Evolutionary conservation across 2,797 vertebrate species (phyloP).

Genomic region (Moxostoma hubbsi): DNA sequence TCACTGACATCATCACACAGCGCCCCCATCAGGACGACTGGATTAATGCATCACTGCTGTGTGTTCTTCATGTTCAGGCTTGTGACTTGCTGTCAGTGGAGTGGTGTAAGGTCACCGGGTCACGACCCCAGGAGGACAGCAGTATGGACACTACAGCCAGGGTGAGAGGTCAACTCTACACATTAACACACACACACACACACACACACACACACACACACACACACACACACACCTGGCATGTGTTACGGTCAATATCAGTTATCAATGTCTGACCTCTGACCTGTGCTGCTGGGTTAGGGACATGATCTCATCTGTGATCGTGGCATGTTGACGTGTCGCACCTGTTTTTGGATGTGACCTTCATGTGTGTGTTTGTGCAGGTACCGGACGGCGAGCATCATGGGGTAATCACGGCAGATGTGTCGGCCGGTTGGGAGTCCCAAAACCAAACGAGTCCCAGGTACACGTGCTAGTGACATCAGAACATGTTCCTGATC

Average conservation of each 20-base stretch:
- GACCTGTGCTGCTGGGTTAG: constrained; percentile 12
- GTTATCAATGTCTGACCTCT: too few species aligned
- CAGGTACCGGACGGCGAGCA: constrained; percentile 76
- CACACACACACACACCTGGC: too few species aligned
- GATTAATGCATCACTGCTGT: constrained; percentile 13
- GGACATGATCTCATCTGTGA: too few species aligned
- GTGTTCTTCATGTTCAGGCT: constrained; percentile 64
- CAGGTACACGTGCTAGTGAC: constrained; percentile 68
- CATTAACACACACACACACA: neutral
- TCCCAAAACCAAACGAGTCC: constrained; percentile 84
- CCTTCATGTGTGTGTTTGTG: constrained; percentile 19
- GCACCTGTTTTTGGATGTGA: too few species aligned
- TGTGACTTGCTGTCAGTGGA: constrained; percentile 78
- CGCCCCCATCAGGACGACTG: neutral
- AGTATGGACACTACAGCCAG: constrained; percentile 69
- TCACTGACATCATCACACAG: constrained; percentile 2
- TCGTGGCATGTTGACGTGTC: too few species aligned
- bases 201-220: too few species aligned
- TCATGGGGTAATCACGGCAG: constrained; percentile 61
- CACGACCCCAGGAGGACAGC: constrained; percentile 73
- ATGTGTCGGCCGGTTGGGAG: constrained; percentile 75
- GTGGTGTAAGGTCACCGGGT: constrained; percentile 70
- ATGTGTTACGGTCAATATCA: too few species aligned
- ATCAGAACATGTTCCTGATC: too few species aligned
- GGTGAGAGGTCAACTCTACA: constrained; percentile 20